Base-by-base conservation (phyloP, 2,888 invertebrate genomes). In the Lagria hirta region DNA sequence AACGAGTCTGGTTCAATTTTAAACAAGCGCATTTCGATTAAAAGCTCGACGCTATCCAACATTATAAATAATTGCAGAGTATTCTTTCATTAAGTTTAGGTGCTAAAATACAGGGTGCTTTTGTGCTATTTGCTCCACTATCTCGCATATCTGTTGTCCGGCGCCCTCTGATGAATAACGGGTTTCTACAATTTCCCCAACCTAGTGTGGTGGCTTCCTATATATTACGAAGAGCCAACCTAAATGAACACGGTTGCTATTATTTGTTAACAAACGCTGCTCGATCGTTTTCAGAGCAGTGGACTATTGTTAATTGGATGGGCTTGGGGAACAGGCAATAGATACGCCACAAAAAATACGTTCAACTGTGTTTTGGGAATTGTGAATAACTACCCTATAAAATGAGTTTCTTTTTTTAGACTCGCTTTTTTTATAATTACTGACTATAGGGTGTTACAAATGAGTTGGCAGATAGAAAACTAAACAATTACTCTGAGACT, bases 11-110 rank as follows among this genome's bases (percentile, higher is more conserved):
- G 35, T 35, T 24, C 27, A 35, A 35, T 35, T 35, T 35, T 22
- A 35, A 35, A 20, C 32, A 32, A 20, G 20, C 32, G 12, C 32
- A 21, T 32, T 32, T 14, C 34, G 34, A 16, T 24, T 22, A 35
- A n/a, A 23, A 34, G 12, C 7, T n/a, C 13, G 21, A 13, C 22
- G 12, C 21, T 15, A 29, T 28, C 15, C 28, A 12, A 8, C 14
- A 14, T 34, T 22, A 16, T 38, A 20, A 38, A 29, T 38, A 38
- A 38, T 38, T 18, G 37, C 22, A 17, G 15, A 22, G n/a, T 22
- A 22, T 38, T 38, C 37, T 38, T 38, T 38, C 29, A 26, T 35
- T 35, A 35, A 35, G 37, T 38, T n/a, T 38, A 22, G 37, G 21
- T 28, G 28, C 3, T 28, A 18, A 27, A 20, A 27, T 20, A 12